Base-by-base conservation (phyloP, 2,888 invertebrate species). In the Cremastobaeus sp. region DNA sequence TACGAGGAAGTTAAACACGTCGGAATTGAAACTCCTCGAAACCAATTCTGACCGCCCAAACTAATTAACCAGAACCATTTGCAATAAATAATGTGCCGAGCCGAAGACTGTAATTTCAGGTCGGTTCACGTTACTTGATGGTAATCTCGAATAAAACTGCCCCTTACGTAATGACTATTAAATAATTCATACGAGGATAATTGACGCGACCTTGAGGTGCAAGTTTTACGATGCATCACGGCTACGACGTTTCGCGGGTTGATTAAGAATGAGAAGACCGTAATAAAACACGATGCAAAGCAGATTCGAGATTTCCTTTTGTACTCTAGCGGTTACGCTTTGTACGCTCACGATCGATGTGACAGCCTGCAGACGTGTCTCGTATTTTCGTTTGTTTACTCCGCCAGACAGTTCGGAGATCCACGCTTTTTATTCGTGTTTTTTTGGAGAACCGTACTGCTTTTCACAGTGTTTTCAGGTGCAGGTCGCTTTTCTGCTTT, bases 121-220 rank as follows among this genome's bases (percentile, higher is more conserved):
- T 68, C 39, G 68, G 73, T 62, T 73, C 68, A 30, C 57, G 62
- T 73, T 68, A 73, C 73, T 45, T 35, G 35, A 47, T 52, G 60
- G 60, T 57, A 73, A 68, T 68, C 68, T 64, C 62, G 64, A 68
- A 68, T 73, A 55, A 57, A 73, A 73, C 64, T 73, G 55, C 62
- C 15, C 45, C 68, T 68, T 73, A 68, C 37, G 66, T 62, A 73
- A 73, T 62, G 43, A 55, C 47, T 50, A 62, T 68, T 73, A 73
- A 73, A 73, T 73, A 73, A 73, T 73, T 73, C 66, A 73, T 68
- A 68, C 50, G 39, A 34, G 43, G 55, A 73, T 73, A 73, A 73
- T 73, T 73, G 73, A 68, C 66, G 66, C 55, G 66, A 72, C 72
- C 72, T 65, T 72, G 72, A 34, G 28, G 25, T 47, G 45, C 45